These are phyloP conservation scores for Hippocampus guttulatus DNA, from an alignment of 2,113 vertebrate genomes.

Conservation along the genomic window DNA sequence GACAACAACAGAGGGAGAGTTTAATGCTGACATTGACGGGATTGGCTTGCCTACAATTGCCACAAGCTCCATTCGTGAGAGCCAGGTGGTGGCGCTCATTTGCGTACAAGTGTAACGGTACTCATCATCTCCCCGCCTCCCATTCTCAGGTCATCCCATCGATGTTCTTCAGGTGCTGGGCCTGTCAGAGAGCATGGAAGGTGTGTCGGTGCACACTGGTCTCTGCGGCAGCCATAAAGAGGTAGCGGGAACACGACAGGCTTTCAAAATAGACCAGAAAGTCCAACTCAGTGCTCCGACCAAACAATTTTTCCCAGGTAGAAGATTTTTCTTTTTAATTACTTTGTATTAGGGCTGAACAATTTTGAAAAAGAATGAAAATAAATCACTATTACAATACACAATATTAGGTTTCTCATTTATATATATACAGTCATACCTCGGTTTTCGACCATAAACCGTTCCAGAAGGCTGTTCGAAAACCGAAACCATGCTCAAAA, in stretches of 20 bases:
- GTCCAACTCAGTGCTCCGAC: conserved; percentile 78
- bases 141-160: conserved; percentile 65
- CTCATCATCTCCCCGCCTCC: not conserved
- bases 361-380: too few species aligned
- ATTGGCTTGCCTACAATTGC: conserved; percentile 19
- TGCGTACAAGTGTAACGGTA: not conserved
- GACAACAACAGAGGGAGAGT: conserved; percentile 43
- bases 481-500: too few species aligned
- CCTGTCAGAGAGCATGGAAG: conserved; percentile 72
- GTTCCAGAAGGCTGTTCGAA: too few species aligned
- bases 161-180: conserved; percentile 78
- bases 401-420: too few species aligned
- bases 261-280: conserved; percentile 77
- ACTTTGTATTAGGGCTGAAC: too few species aligned
- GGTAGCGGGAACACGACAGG: conserved; percentile 70
- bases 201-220: conserved; percentile 75
- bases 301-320: conserved; percentile 82
- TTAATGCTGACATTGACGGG: conserved; percentile 30
- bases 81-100: not conserved
- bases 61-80: not conserved
- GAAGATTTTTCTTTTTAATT: not conserved
- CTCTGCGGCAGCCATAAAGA: conserved; percentile 75
- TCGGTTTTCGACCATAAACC: too few species aligned
- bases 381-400: too few species aligned
- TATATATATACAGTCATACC: too few species aligned